Percentiles rank a stretch among this genome's conserved stretches.
phyloP scores from a whole-genome alignment of 2,797 vertebrate species.

The Pipistrellus pygmaeus region DNA sequence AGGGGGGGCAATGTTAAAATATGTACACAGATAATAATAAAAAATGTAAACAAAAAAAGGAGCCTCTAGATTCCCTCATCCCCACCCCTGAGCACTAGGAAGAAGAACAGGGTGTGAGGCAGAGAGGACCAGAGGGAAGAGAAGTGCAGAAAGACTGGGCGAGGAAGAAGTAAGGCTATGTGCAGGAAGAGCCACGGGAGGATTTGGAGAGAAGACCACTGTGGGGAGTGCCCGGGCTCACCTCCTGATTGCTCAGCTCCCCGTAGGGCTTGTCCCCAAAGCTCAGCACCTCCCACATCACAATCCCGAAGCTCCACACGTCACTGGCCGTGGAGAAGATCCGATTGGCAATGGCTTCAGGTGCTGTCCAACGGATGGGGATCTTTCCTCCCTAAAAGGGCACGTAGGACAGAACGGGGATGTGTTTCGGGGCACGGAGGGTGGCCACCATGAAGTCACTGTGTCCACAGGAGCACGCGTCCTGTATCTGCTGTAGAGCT shows the following conservation, averaged over 20 bases:
- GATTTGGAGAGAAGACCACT: background rate
- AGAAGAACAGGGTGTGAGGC: background rate
- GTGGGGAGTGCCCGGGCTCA: conserved; percentile 48
- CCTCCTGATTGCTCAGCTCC: conserved; percentile 91
- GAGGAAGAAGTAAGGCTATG: background rate
- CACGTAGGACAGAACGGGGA: background rate
- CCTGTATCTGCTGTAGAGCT: accelerated
- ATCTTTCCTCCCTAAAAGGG: conserved; percentile 88
- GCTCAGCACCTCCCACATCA: conserved; percentile 91
- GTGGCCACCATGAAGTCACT: background rate
- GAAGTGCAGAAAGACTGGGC: background rate
- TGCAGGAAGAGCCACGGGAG: background rate
- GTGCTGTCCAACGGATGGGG: conserved; percentile 90
- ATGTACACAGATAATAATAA: too few species aligned
- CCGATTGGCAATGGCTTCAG: conserved; percentile 89
- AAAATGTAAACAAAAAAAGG: too few species aligned
- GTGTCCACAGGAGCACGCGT: accelerated
- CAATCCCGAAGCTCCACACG: conserved; percentile 91
- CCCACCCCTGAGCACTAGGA: background rate
- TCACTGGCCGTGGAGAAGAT: conserved; percentile 90
- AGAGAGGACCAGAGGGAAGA: background rate
- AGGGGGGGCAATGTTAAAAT: too few species aligned
- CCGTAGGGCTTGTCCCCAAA: conserved; percentile 91
- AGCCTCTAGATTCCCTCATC: background rate
- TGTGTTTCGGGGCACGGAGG: background rate